Base-by-base conservation (phyloP, 2,888 invertebrate genomes). In the Parthenolecanium corni region DNA sequence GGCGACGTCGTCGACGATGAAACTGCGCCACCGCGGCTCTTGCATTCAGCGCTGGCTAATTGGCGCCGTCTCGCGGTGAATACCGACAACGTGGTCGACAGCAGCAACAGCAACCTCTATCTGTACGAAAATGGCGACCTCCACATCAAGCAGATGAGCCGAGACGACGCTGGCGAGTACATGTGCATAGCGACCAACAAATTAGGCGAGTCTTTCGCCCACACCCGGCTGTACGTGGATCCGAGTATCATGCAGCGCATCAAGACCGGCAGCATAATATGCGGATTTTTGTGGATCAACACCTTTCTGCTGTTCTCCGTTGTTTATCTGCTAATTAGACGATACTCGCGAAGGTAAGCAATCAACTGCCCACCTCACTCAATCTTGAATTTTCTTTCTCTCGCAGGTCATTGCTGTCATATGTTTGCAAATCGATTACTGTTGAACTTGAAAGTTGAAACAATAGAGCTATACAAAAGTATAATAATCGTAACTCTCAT, bases 211-310 rank as follows among this genome's bases (percentile, higher is more conserved):
- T 16, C 57, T 9, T 57, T 46, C 18, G 57, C 57, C 2, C 31
- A 31, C 31, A 57, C 57, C 5, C 24, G 57, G 16, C 20, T 57
- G 20, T 47, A 46, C 46, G 57, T 57, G 9, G 57, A 57, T 46
- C 57, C 54, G 2, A 57, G 46, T 18, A 57, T 57, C n/a, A 57
- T 57, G 57, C 57, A 57, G 14, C 42, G 57, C 18, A 57, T 57
- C 57, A 57, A 57, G 44, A 57, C 57, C 20, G 57, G 57, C 1
- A 57, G 57, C 47, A 2, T 57, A 11, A 57, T 57, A 23, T 46
- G 57, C 36, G 57, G 57, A 20, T 25, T 57, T 14, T 24, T 57
- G 2, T 57, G 57, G 57, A 21, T 57, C 57, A 57, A 57, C 47
- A 44, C 25, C 1, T 57, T 57, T 18, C 31, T 57, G 16, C 31